A percentile compares a stretch with the other conserved stretches of the same genome.
phyloP scores from a whole-genome alignment of 1,140 invertebrate genomes.

The Drosophila asahinai region DNA sequence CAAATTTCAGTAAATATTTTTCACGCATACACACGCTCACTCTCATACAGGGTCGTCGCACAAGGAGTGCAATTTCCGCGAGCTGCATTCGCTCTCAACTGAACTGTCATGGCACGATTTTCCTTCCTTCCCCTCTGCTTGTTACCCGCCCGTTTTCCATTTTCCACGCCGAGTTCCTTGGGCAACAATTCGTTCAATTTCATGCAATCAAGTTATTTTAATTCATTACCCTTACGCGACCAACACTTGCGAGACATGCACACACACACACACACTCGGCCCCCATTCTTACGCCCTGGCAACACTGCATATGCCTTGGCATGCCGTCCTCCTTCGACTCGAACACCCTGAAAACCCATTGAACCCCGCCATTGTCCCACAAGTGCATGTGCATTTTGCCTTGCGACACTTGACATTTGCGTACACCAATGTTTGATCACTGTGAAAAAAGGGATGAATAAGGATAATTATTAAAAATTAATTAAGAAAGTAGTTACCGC shows the following conservation, averaged over 20 bases:
- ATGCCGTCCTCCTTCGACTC: conserved; percentile 22
- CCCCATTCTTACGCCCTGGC: neutral
- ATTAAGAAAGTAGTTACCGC: too few relatives aligned
- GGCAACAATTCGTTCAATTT: conserved; percentile 82
- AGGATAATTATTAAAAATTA: neutral
- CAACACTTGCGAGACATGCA: conserved; percentile 79
- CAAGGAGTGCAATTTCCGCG: conserved; percentile 53
- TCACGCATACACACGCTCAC: conserved; percentile 30
- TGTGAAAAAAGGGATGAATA: neutral
- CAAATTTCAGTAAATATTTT: conserved; percentile 83
- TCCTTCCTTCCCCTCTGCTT: neutral
- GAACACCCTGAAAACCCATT: conserved; percentile 21
- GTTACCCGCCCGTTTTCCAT: conserved; percentile 27
- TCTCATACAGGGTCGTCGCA: conserved; percentile 10
- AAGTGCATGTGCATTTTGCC: conserved; percentile 68
- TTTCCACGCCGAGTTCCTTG: conserved; percentile 40
- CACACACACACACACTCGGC: conserved; percentile 21
- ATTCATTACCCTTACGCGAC: conserved; percentile 83
- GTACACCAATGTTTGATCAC: conserved; percentile 13
- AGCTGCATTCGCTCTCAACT: conserved; percentile 24
- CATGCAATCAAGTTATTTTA: conserved; percentile 84
- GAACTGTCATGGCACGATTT: conserved; percentile 35
- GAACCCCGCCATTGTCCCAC: conserved; percentile 30
- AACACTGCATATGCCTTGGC: conserved; percentile 9
- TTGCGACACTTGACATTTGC: conserved; percentile 52